Conservation (phyloP, 2,888 invertebrate species). For the Ctenicera cuprea region DNA sequence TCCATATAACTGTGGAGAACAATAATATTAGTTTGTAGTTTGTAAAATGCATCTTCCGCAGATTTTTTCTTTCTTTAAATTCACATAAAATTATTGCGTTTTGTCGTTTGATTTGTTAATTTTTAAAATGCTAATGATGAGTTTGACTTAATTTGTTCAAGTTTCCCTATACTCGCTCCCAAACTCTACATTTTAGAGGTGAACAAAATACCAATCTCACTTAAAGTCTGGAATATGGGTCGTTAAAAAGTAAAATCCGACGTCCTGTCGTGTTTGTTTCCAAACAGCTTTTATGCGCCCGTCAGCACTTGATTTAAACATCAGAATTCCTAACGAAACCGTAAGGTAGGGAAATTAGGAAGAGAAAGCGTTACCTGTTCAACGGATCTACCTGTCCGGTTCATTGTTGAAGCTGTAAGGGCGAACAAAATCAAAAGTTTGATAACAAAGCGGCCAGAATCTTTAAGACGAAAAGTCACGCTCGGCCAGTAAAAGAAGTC, state of each 20-base stretch:
- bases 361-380: slow-evolving; percentile 18
- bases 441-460: not conserved
- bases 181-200: no score
- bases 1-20: no score
- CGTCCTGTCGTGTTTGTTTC: slow-evolving; percentile 27
- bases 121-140: no score
- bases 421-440: slow-evolving; percentile 8
- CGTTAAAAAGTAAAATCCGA: not conserved
- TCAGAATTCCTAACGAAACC: slow-evolving; percentile 7
- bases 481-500: slow-evolving; percentile 21
- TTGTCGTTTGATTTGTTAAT: no score
- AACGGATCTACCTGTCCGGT: not conserved
- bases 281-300: slow-evolving; percentile 31
- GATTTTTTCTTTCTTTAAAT: no score
- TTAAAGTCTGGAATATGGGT: no score
- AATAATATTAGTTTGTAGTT: no score
- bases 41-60: no score
- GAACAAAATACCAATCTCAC: no score
- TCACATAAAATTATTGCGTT: no score
- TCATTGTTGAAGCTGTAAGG: not conserved
- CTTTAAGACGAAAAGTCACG: slow-evolving; percentile 30
- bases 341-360: not conserved
- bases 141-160: no score
- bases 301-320: slow-evolving; percentile 39
- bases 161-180: no score